These are phyloP conservation scores for Lacerta agilis DNA, from an alignment of 2,797 vertebrate genomes.

Conservation along the genomic window DNA sequence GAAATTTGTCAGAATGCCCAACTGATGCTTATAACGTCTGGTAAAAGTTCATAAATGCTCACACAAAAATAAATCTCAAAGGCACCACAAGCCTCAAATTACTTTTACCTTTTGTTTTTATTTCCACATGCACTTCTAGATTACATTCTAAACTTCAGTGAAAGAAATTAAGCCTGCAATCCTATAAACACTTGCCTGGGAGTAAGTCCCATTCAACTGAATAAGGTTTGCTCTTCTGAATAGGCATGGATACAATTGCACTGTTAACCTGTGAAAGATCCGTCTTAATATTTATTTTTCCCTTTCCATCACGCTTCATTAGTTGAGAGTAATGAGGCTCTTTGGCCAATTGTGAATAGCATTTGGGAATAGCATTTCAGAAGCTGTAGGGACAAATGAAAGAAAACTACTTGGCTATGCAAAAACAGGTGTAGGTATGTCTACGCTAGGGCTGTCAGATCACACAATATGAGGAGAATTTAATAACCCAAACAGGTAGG, in stretches of 20 bases:
- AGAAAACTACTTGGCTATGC: not conserved
- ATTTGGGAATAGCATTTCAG: not conserved
- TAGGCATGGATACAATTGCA: too few species aligned
- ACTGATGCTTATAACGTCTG: not conserved
- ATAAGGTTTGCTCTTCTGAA: too few species aligned
- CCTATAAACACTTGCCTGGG: too few species aligned
- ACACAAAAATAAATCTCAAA: not conserved
- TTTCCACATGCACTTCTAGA: not conserved
- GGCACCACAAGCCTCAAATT: not conserved
- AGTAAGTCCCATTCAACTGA: too few species aligned
- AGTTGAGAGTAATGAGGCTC: not conserved
- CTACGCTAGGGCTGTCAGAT: not conserved
- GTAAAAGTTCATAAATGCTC: not conserved
- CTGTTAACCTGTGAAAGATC: too few species aligned
- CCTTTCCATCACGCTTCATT: not conserved
- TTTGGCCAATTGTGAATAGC: not conserved
- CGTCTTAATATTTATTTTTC: not conserved
- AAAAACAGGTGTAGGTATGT: not conserved
- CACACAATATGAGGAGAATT: not conserved
- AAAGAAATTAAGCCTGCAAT: too few species aligned
- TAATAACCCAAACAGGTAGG: not conserved
- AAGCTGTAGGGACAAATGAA: not conserved
- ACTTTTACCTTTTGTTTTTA: not conserved
- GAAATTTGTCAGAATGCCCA: not conserved
- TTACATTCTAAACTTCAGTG: not conserved